Conservation (phyloP, 2,888 invertebrate genomes). For the Griposia aprilina region DNA sequence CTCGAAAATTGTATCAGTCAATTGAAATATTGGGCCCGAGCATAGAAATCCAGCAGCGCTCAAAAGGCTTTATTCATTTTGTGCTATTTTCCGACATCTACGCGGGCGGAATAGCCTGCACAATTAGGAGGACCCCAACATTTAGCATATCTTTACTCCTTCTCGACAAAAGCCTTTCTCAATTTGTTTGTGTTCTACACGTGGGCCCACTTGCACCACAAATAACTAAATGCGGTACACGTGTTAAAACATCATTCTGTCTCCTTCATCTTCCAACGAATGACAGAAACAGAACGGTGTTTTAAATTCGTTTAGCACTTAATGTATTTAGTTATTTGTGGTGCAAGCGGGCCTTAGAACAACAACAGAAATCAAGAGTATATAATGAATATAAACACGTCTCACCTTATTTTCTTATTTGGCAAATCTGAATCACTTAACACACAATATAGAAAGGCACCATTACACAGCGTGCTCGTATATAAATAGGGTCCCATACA, state of each 20-base stretch:
- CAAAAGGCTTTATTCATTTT: neutral
- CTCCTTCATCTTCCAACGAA: no score
- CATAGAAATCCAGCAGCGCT: neutral
- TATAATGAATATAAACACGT: neutral
- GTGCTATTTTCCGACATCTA: neutral
- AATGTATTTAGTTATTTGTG: no score
- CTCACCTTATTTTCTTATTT: conserved; percentile 20
- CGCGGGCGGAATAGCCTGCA: neutral
- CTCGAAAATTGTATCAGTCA: neutral
- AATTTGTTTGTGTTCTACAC: no score
- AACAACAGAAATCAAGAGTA: neutral
- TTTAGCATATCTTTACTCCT: neutral
- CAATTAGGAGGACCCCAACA: neutral
- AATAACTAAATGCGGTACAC: no score
- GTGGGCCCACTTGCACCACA: no score
- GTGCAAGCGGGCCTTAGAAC: no score
- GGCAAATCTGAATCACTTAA: conserved; percentile 42
- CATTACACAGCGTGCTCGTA: conserved; percentile 79
- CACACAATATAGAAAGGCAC: conserved; percentile 75
- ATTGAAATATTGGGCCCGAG: neutral
- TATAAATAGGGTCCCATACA: conserved; percentile 78
- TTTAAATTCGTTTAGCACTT: no score
- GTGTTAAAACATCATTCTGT: no score
- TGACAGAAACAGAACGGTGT: no score
- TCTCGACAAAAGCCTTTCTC: neutral